A percentile compares a stretch with the other conserved stretches of the same genome.
Evolutionary conservation across 1,140 invertebrate genomes (phyloP).

Genomic region (Philotrypesis tridentata): DNA sequence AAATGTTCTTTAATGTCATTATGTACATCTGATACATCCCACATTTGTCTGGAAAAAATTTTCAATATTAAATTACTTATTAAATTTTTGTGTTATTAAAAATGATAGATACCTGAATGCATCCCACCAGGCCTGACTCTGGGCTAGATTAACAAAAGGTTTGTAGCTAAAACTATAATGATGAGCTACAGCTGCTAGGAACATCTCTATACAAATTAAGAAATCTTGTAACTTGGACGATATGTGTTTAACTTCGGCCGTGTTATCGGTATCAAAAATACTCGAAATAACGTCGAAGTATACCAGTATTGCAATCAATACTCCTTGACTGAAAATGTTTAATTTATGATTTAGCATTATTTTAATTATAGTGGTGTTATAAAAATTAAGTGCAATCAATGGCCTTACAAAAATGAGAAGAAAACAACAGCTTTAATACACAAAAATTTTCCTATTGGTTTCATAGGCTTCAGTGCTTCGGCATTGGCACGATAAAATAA

Average conservation of each 20-base stretch:
- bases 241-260: conserved; percentile 80
- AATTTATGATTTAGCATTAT: conserved; percentile 19
- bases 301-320: conserved; percentile 90
- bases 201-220: conserved; percentile 98
- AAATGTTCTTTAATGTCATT: conserved; percentile 94
- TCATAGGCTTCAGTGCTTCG: conserved; percentile 91
- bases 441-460: conserved; percentile 95
- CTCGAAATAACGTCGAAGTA: conserved; percentile 84
- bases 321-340: conserved; percentile 85
- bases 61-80: conserved; percentile 10
- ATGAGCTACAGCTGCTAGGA: conserved; percentile 94
- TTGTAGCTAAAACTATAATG: conserved; percentile 96
- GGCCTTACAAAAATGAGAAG: conserved; percentile 97
- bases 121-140: conserved; percentile 76
- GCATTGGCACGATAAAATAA: conserved; percentile 94
- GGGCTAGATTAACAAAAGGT: conserved; percentile 80
- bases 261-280: conserved; percentile 79
- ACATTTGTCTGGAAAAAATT: conserved; percentile 77
- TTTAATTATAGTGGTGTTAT: neutral
- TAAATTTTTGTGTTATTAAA: conserved; percentile 6
- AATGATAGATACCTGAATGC: conserved; percentile 70
- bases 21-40: conserved; percentile 95
- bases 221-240: conserved; percentile 93
- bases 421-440: conserved; percentile 99
- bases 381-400: neutral